Evolutionary conservation across 1,140 invertebrate species (phyloP).

Genomic region (Drosophila sproati): DNA sequence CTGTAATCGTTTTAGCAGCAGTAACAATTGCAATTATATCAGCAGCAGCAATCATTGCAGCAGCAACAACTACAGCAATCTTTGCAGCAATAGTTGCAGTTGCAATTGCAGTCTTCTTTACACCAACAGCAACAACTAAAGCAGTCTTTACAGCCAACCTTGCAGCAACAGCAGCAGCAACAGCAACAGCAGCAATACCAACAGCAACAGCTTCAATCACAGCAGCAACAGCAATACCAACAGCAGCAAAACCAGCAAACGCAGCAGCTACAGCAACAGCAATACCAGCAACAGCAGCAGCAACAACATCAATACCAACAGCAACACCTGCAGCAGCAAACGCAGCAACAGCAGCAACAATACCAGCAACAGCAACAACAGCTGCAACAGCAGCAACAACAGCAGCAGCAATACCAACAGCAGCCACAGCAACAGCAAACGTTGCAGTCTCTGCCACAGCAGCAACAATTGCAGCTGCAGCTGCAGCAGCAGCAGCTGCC

Average conservation of each 20-base stretch:
- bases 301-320: slow-evolving; percentile 48
- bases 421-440: slow-evolving; percentile 39
- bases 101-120: too few species aligned
- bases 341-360: slow-evolving; percentile 29
- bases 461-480: slow-evolving; percentile 41
- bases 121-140: too few species aligned
- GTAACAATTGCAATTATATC: too few species aligned
- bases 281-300: slow-evolving; percentile 21
- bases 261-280: slow-evolving; percentile 14
- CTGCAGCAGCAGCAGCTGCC: slow-evolving; percentile 36
- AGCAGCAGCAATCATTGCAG: too few species aligned
- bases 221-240: slow-evolving; percentile 41
- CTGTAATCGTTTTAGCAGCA: too few species aligned
- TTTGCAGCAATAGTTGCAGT: too few species aligned
- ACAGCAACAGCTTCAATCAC: slow-evolving; percentile 11
- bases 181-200: slow-evolving; percentile 14
- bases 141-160: too few species aligned
- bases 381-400: slow-evolving; percentile 22
- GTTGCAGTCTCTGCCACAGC: slow-evolving; percentile 44
- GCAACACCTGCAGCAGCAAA: slow-evolving; percentile 20
- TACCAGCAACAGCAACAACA: slow-evolving; percentile 36
- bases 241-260: slow-evolving; percentile 9
- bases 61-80: too few species aligned
- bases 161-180: not conserved
- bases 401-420: slow-evolving; percentile 25